These are phyloP conservation scores for Acrossocheilus wenchowensis DNA, from an alignment of 2,797 vertebrate species.

Conservation along the genomic window DNA sequence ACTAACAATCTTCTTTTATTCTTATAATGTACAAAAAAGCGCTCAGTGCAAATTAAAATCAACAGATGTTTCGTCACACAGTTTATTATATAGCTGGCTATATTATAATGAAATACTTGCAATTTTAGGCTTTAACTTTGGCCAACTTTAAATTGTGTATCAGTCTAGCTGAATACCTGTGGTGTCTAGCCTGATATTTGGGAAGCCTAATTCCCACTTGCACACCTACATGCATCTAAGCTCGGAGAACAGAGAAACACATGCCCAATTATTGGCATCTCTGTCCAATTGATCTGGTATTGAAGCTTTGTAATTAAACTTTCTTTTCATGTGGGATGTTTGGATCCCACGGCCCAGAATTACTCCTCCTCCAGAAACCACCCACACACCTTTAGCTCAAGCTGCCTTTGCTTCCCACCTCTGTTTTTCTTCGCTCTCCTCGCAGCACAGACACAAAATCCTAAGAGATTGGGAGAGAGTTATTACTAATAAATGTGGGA, in stretches of 20 bases:
- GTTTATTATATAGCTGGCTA: not conserved
- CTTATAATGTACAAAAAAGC: no score
- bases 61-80: no score
- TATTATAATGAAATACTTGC: not conserved
- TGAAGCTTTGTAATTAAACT: conserved; percentile 70
- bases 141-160: conserved; percentile 29
- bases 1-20: no score
- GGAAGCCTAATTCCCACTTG: conserved; percentile 39
- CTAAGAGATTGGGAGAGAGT: conserved; percentile 37
- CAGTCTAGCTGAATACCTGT: conserved; percentile 34
- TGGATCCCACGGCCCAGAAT: conserved; percentile 70
- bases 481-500: conserved; percentile 41
- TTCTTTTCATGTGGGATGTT: conserved; percentile 72
- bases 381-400: conserved; percentile 58
- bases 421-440: not conserved
- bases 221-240: conserved; percentile 38
- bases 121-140: not conserved
- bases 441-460: conserved; percentile 40
- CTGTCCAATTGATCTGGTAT: conserved; percentile 68
- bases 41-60: no score
- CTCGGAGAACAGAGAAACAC: conserved; percentile 40
- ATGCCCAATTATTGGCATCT: conserved; percentile 62
- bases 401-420: conserved; percentile 1
- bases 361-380: conserved; percentile 69
- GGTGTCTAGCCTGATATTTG: conserved; percentile 42